These are phyloP conservation scores for Noctua pronuba DNA, from an alignment of 2,888 invertebrate genomes.

Conservation along the genomic window DNA sequence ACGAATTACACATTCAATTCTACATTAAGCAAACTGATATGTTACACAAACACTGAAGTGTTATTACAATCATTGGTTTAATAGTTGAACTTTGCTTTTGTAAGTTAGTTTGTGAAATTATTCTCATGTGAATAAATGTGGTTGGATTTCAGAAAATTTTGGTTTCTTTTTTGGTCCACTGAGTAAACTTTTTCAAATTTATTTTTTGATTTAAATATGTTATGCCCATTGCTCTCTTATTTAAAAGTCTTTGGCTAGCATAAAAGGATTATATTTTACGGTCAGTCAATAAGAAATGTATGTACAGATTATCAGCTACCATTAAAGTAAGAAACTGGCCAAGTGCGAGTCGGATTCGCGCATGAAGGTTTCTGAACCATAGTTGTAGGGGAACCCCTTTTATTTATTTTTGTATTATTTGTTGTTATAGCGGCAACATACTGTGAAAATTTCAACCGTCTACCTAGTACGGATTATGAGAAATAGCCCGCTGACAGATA, in stretches of 20 bases:
- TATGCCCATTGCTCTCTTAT: neutral
- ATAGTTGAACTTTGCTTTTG: slow-evolving; percentile 26
- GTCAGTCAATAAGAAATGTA: neutral
- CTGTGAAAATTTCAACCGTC: no score
- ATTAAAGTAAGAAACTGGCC: neutral
- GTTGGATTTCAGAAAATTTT: neutral
- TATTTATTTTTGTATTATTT: no score
- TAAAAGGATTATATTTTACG: neutral
- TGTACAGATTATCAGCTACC: neutral
- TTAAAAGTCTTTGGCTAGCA: neutral
- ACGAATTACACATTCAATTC: slow-evolving; percentile 42
- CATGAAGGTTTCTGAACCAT: no score
- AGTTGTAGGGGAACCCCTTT: no score
- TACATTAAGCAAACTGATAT: slow-evolving; percentile 32
- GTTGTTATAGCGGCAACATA: no score
- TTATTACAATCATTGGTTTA: slow-evolving; percentile 37
- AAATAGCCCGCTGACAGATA: no score
- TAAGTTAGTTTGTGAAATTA: slow-evolving; percentile 2
- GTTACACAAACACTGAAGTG: slow-evolving; percentile 42
- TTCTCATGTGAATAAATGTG: neutral
- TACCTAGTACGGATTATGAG: no score
- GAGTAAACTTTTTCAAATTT: neutral
- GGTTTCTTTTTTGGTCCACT: no score
- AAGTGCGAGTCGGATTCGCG: no score
- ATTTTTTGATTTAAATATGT: neutral